These are phyloP conservation scores for Oceanodroma leucorhoa DNA, from an alignment of 2,797 vertebrate species.

Conservation along the genomic window DNA sequence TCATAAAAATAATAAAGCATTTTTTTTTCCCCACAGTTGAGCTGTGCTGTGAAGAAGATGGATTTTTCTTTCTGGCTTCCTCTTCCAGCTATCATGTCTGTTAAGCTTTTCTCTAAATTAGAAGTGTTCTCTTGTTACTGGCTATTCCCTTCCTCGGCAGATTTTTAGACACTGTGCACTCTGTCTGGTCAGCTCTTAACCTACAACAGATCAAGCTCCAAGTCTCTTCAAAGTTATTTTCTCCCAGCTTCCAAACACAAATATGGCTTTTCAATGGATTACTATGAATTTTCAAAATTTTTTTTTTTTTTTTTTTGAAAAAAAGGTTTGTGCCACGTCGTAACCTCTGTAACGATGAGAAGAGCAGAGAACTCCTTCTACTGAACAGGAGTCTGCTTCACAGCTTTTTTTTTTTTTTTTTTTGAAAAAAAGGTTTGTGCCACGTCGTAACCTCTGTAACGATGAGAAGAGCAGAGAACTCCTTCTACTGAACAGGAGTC, in stretches of 20 bases:
- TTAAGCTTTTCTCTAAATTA: neutral
- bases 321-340: too few relatives aligned
- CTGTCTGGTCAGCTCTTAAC: neutral
- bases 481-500: neutral
- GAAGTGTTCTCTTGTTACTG: neutral
- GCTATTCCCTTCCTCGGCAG: neutral
- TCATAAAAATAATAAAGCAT: neutral
- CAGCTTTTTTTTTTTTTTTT: neutral
- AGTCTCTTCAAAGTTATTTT: neutral
- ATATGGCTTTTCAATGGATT: neutral
- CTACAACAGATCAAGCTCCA: neutral
- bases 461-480: neutral
- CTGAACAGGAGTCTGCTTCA: neutral
- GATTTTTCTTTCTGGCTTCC: neutral
- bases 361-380: neutral
- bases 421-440: neutral
- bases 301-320: neutral
- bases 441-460: fast-evolving
- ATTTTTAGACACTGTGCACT: neutral
- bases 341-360: fast-evolving
- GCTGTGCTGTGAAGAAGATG: neutral
- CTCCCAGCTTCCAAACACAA: neutral
- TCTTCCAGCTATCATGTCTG: neutral
- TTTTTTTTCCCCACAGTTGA: neutral
- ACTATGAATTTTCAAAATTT: neutral